Base-by-base conservation (phyloP, 2,797 vertebrate species). In the Myotis vivesi region DNA sequence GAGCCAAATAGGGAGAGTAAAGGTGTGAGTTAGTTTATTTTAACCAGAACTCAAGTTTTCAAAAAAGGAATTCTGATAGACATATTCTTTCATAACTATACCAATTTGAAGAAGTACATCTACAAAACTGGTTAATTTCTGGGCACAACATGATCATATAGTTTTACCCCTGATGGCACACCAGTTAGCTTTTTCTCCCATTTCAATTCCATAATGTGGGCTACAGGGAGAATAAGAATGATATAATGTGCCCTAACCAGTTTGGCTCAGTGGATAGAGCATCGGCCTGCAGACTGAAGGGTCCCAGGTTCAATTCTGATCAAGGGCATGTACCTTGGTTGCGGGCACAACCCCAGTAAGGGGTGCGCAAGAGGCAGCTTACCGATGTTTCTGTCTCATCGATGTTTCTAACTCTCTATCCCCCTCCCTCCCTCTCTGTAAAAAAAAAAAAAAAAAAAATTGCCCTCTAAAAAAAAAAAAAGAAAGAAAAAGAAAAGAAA, bases 41-140 rank as follows among this genome's bases (percentile, higher is more conserved):
- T 59, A 76, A 41, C 75, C 15, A 82, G 57, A 85, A 38, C 25
- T 71, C 62, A 77, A 85, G 17, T 76, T 92, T 86, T 80, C 30
- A n/a, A 92, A 89, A 88, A 77, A 90, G 9, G 19, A 33, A 69
- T 91, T 73, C 38, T 38, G 3, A 59, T n/a, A 89, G 16, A 76
- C 30, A 75, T 13, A 72, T 0, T 38, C 11, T 64, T 66, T 86
- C 28, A 44, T 87, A 86, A 53, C 30, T 46, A 92, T 15, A 71
- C 4, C 20, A 55, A 64, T 36, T 84, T 80, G 46, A 91, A 82
- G 25, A 92, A 66, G 36, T n/a, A 49, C 8, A 79, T 69, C 51
- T 77, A 89, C 2, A 91, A 91, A 95, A 55, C 36, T 59, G 36
- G 28, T 66, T 84, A 84, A 51, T 68, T 53, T 23, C 73, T 92